phyloP scores from a whole-genome alignment of 2,113 vertebrate genomes.

The Monarcha castaneiventris region DNA sequence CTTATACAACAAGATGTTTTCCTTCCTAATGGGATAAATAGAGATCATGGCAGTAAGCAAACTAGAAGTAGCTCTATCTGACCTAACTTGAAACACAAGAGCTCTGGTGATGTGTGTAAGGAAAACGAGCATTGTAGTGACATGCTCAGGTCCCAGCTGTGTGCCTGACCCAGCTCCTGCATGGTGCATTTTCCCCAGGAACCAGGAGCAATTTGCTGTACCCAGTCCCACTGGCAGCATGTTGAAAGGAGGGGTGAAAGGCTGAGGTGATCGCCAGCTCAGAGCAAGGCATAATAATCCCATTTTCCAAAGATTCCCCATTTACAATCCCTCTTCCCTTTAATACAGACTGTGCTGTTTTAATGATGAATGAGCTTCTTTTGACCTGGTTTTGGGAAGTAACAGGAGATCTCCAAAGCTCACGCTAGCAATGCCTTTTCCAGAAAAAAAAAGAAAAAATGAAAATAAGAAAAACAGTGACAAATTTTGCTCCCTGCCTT shows the following conservation, averaged over 20 bases:
- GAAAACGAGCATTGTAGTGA: neutral
- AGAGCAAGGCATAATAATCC: neutral
- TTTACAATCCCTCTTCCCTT: neutral
- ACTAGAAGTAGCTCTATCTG: neutral
- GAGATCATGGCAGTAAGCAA: neutral
- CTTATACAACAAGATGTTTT: neutral
- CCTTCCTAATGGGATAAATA: neutral
- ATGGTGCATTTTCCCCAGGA: fast-evolving
- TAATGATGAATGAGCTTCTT: neutral
- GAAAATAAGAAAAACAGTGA: neutral
- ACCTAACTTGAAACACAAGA: neutral
- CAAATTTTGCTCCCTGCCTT: neutral
- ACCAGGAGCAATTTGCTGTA: neutral
- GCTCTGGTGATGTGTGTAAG: neutral
- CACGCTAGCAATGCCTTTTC: neutral
- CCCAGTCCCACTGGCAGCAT: neutral
- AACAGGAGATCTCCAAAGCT: neutral
- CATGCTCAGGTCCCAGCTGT: neutral
- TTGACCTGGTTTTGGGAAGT: neutral
- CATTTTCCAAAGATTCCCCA: neutral
- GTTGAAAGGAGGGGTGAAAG: neutral
- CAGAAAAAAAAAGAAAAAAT: neutral
- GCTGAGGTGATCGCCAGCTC: neutral
- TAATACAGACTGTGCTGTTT: neutral
- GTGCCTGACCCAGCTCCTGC: neutral